A percentile compares a stretch with the other conserved stretches of the same genome.
Evolutionary conservation across 2,888 invertebrate genomes (phyloP).

Genomic region (Biston stratarius): DNA sequence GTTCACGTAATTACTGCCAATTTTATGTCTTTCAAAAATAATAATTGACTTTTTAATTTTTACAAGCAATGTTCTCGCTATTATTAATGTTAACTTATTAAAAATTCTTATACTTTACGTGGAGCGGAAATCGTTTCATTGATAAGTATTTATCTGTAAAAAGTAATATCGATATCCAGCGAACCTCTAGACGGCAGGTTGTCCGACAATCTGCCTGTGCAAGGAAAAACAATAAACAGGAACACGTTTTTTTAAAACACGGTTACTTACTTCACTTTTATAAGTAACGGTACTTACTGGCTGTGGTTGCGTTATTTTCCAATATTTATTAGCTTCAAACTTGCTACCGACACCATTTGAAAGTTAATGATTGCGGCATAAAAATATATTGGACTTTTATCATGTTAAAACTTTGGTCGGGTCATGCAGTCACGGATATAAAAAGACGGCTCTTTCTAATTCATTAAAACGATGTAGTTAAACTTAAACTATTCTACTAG

Average conservation of each 20-base stretch:
- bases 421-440: conserved; percentile 25
- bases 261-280: conserved; percentile 45
- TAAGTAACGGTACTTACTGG: conserved; percentile 43
- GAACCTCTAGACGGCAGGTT: conserved; percentile 40
- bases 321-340: conserved; percentile 42
- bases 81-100: no score
- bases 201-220: conserved; percentile 42
- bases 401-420: conserved; percentile 29
- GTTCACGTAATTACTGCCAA: no score
- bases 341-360: conserved; percentile 39
- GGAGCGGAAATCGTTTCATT: conserved; percentile 40
- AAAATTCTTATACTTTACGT: conserved; percentile 38
- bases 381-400: conserved; percentile 36
- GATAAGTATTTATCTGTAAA: conserved; percentile 30
- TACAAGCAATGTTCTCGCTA: conserved; percentile 25
- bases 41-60: conserved; percentile 32
- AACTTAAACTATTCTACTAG: background rate
- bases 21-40: conserved; percentile 24
- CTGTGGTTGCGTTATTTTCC: conserved; percentile 40
- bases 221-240: conserved; percentile 50
- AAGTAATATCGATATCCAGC: conserved; percentile 39
- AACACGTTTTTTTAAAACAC: conserved; percentile 45
- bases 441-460: conserved; percentile 14
- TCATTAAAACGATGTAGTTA: conserved; percentile 5
- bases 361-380: conserved; percentile 36